These are phyloP conservation scores for Serilophus lunatus DNA, from an alignment of 2,113 vertebrate species.

Conservation along the genomic window DNA sequence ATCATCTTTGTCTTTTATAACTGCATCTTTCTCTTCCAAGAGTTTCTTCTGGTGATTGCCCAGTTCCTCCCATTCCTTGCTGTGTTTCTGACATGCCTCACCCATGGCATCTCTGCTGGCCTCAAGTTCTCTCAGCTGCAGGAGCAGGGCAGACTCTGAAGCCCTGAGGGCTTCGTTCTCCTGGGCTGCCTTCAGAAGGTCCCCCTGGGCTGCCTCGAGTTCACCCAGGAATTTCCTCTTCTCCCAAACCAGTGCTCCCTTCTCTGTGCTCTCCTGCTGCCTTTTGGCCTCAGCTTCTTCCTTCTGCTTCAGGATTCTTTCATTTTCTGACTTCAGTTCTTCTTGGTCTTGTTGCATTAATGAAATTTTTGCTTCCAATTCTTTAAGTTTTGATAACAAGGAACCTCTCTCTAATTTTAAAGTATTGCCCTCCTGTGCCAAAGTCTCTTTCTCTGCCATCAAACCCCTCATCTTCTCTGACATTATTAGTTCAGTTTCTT, in stretches of 20 bases:
- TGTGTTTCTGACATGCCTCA: constrained; percentile 50
- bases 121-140: constrained; percentile 72
- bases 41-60: constrained; percentile 71
- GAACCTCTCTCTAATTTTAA: constrained; percentile 79
- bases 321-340: constrained; percentile 71
- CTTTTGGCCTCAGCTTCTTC: constrained; percentile 70
- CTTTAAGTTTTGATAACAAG: constrained; percentile 76
- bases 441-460: constrained; percentile 81
- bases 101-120: constrained; percentile 56
- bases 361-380: constrained; percentile 71
- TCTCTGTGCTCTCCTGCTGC: constrained; percentile 67
- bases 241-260: constrained; percentile 54
- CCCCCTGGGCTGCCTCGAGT: constrained; percentile 58
- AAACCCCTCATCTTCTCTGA: constrained; percentile 87
- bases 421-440: constrained; percentile 75
- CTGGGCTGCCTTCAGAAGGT: constrained; percentile 65
- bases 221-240: constrained; percentile 69
- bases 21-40: constrained; percentile 72
- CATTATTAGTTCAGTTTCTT: constrained; percentile 86
- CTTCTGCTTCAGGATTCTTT: constrained; percentile 69
- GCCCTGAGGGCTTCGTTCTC: constrained; percentile 72
- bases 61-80: constrained; percentile 64
- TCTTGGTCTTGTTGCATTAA: constrained; percentile 72
- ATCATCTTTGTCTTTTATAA: constrained; percentile 76
- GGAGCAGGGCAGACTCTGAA: constrained; percentile 50